Conservation (phyloP, 2,113 vertebrate species). For the Nothocercus nigrocapillus region DNA sequence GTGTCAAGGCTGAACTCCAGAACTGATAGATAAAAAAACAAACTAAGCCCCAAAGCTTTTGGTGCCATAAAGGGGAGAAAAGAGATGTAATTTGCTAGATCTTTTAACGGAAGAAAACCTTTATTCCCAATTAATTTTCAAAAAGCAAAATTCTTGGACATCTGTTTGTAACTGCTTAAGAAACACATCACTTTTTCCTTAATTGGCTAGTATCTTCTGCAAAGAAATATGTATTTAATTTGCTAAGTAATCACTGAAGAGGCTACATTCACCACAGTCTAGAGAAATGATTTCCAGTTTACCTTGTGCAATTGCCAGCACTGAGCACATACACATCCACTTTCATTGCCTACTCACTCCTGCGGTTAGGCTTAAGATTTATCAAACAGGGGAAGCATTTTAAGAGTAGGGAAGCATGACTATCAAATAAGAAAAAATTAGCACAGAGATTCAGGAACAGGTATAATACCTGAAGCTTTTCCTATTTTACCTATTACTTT, state of each 20-base stretch:
- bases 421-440: constrained; percentile 15
- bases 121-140: background rate
- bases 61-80: background rate
- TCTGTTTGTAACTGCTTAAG: background rate
- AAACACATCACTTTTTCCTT: background rate
- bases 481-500: background rate
- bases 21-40: background rate
- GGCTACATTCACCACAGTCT: background rate
- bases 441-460: background rate
- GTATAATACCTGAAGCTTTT: background rate
- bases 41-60: background rate
- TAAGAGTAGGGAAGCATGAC: constrained; percentile 8
- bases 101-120: background rate
- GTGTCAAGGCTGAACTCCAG: background rate
- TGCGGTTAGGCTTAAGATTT: background rate
- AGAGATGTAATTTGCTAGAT: background rate
- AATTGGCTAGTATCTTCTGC: background rate
- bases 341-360: background rate
- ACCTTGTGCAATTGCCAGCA: background rate
- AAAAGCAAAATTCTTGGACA: background rate
- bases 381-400: background rate
- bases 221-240: background rate
- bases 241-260: background rate
- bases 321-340: background rate
- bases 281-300: background rate